These are phyloP conservation scores for Tragopan temminckii DNA, from an alignment of 2,797 vertebrate genomes.

Conservation along the genomic window DNA sequence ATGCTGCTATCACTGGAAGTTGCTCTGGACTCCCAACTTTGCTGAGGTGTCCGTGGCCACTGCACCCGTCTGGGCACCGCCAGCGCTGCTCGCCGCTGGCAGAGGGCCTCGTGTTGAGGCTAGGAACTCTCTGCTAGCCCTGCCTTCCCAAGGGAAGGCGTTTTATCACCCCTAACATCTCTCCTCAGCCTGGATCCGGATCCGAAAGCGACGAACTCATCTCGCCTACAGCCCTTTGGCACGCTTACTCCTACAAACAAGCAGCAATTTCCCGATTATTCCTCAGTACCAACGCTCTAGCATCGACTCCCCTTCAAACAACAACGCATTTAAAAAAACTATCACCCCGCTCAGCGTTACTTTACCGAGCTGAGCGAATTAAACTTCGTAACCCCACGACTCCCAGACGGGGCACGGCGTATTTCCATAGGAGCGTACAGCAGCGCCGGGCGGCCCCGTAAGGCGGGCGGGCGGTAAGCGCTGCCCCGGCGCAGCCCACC, in stretches of 20 bases:
- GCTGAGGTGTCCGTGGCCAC: background rate
- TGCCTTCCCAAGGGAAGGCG: background rate
- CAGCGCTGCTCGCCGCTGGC: background rate
- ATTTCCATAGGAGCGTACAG: background rate
- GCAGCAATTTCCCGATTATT: background rate
- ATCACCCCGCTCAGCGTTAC: background rate
- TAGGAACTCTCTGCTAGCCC: background rate
- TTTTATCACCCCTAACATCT: background rate
- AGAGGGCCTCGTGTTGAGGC: background rate
- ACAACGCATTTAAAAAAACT: background rate
- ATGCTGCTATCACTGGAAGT: background rate
- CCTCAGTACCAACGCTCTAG: background rate
- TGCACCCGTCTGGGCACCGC: background rate
- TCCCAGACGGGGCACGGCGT: background rate
- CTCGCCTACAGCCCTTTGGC: background rate
- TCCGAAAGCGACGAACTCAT: background rate
- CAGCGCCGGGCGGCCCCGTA: no score
- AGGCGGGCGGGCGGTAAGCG: background rate
- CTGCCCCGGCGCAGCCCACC: background rate
- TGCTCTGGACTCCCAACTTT: conserved; percentile 25
- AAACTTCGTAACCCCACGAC: background rate
- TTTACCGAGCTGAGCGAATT: background rate
- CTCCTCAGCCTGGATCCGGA: background rate
- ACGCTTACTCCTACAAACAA: background rate
- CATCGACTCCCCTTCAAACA: background rate